Evolutionary conservation across 2,113 vertebrate genomes (phyloP).

Genomic region (Phyllopteryx taeniolatus): DNA sequence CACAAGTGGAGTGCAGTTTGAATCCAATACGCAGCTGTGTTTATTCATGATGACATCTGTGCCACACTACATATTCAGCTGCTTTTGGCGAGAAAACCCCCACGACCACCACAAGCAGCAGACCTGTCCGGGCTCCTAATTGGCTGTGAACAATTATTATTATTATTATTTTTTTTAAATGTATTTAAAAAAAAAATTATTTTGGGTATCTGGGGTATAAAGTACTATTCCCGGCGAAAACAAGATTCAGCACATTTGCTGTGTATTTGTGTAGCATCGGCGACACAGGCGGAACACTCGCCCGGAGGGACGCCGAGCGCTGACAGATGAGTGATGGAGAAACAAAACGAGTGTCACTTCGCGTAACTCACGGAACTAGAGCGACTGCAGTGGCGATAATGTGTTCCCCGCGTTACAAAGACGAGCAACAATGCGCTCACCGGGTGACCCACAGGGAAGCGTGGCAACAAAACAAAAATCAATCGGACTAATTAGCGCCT

Average conservation of each 20-base stretch:
- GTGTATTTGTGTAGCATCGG: background rate
- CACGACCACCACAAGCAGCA: background rate
- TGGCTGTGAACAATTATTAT: background rate
- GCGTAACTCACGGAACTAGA: background rate
- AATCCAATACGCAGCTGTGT: background rate
- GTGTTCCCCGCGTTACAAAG: background rate
- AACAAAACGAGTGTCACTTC: slow-evolving; percentile 2
- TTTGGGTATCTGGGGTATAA: too few species aligned
- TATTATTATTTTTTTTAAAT: background rate
- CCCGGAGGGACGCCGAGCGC: background rate
- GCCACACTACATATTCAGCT: background rate
- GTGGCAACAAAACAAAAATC: background rate
- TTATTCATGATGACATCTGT: slow-evolving; percentile 1
- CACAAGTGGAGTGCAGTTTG: background rate
- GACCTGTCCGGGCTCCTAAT: background rate
- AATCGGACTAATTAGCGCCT: background rate
- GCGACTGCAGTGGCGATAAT: background rate
- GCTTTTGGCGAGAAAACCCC: background rate
- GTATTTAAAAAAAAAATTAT: too few species aligned
- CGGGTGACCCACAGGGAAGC: background rate
- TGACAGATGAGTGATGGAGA: slow-evolving; percentile 13
- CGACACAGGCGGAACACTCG: background rate
- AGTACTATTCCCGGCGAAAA: background rate
- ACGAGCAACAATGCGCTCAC: too few species aligned
- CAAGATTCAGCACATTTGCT: background rate